A percentile compares a stretch with the other conserved stretches of the same genome.
These are phyloP conservation scores for Ispidina picta DNA, from an alignment of 2,797 vertebrate genomes.

Conservation along the genomic window DNA sequence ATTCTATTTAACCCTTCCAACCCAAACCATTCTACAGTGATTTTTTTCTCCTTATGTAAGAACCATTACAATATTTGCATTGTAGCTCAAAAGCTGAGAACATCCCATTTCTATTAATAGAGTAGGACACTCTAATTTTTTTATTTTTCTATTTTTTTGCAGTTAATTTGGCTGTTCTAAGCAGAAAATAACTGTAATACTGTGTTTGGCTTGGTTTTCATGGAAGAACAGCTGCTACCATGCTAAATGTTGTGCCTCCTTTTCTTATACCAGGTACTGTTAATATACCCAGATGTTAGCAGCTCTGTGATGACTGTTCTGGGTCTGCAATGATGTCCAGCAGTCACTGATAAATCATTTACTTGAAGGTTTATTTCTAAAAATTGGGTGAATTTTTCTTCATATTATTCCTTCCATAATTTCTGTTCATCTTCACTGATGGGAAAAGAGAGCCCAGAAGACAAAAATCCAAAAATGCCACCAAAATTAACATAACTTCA, in stretches of 20 bases:
- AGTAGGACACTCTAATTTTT: not conserved
- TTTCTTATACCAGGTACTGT: not conserved
- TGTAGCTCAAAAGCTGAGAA: not conserved
- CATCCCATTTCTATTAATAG: not conserved
- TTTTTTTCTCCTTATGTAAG: accelerated
- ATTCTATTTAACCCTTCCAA: not conserved
- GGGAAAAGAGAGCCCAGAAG: not conserved
- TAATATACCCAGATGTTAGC: not conserved
- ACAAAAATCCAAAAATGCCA: too few species aligned
- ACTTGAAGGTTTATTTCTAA: not conserved
- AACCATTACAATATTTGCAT: not conserved
- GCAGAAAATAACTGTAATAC: not conserved
- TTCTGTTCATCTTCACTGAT: not conserved
- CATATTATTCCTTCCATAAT: not conserved
- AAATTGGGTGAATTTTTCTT: not conserved
- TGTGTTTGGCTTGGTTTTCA: not conserved
- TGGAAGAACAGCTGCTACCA: not conserved
- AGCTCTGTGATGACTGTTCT: not conserved
- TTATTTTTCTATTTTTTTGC: too few species aligned
- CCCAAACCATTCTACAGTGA: too few species aligned
- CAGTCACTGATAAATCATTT: not conserved
- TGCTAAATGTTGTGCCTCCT: not conserved
- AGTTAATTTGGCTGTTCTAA: not conserved
- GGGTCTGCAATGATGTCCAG: not conserved
- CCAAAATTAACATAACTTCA: not conserved